Base-by-base conservation (phyloP, 2,113 vertebrate species). In the Proterorhinus semilunaris region DNA sequence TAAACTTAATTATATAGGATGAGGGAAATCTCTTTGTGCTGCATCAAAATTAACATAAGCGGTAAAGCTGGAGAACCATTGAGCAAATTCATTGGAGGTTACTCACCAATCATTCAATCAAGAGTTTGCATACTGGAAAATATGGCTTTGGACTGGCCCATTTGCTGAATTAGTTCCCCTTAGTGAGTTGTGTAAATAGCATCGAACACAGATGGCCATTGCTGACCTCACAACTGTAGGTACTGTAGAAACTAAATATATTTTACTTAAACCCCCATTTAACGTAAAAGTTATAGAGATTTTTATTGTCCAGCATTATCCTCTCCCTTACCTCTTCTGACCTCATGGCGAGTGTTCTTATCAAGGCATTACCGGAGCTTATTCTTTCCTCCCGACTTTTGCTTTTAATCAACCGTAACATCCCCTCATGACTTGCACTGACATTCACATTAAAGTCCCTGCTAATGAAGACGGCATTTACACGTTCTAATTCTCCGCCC, bases 401-500 rank as follows among this genome's bases (percentile, higher is more conserved):
- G 78, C 79, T 85, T 66, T 79, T 71, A 65, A 74, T 78, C 85
- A 86, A 77, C 84, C 80, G 63, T 52, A 66, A 73, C 3, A 53
- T 36, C 83, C 86, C 79, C 81, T 6, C 15, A 84, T 80, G 84
- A 91, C 89, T 77, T 74, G 82, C 67, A 63, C 62, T 89, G 90
- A 89, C 90, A 90, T 90, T 89, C 70, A 87, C 80, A 89, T 84
- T 89, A 87, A 89, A 88, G 87, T 88, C 89, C 84, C 63, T 9
- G 61, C 86, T 88, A 86, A 87, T 88, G 86, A 89, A 87, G 83
- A 84, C 50, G 72, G 72, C 72, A 67, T 88, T 84, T 89, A 74
- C 81, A 75, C 75, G 84, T 86, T 86, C 86, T 27, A 86, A 83
- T 91, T 89, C 82, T 73, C 74, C 66, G 68, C 85, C 83, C 78